Percentiles rank a stretch among this genome's conserved stretches.
phyloP scores from a whole-genome alignment of 2,888 invertebrate species.

The Meandrusa payeni region DNA sequence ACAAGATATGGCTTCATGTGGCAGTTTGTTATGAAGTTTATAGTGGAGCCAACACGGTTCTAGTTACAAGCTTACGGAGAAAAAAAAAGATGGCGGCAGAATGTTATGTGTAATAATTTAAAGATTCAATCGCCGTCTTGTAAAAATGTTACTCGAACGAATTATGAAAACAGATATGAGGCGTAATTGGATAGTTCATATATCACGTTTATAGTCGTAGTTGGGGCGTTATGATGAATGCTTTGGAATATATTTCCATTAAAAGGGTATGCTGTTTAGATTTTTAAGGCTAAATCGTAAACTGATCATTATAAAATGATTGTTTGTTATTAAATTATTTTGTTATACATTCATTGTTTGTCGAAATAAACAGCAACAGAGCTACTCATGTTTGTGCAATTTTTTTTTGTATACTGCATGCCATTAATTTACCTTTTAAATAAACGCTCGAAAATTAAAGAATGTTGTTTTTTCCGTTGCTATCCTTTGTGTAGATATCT shows the following conservation, averaged over 20 bases:
- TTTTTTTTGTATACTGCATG: no score
- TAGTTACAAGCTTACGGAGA: constrained; percentile 65
- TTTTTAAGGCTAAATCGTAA: no score
- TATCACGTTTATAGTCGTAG: constrained; percentile 53
- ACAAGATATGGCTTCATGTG: constrained; percentile 74
- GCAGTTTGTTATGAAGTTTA: constrained; percentile 80
- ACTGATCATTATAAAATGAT: no score
- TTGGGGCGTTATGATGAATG: constrained; percentile 57
- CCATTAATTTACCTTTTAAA: no score
- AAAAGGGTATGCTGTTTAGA: no score
- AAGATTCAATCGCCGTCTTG: constrained; percentile 50
- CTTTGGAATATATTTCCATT: constrained; percentile 38
- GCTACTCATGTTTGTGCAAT: no score
- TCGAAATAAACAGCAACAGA: no score
- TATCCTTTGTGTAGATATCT: no score
- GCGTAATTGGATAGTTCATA: constrained; percentile 62
- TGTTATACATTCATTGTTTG: no score
- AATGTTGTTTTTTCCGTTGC: no score
- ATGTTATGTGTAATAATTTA: constrained; percentile 66
- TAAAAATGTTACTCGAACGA: constrained; percentile 34
- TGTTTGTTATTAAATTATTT: no score
- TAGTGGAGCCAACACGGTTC: constrained; percentile 66
- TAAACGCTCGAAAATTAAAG: no score
- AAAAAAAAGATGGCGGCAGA: constrained; percentile 46
- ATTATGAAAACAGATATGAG: constrained; percentile 51